These are phyloP conservation scores for Scomberomorus guttatus DNA, from an alignment of 2,797 vertebrate species.

Conservation along the genomic window DNA sequence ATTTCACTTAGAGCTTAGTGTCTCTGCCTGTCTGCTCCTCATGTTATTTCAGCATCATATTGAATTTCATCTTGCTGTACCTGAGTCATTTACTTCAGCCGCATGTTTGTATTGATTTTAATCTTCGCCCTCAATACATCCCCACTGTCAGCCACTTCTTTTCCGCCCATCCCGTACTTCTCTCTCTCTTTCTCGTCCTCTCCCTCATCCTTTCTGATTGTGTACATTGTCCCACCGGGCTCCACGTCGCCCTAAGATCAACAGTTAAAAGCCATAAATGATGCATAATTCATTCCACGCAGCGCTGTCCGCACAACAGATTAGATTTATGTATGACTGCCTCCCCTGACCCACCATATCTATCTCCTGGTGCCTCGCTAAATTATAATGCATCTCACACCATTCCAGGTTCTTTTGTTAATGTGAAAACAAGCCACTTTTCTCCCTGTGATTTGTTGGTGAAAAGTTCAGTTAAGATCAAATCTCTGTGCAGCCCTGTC, in stretches of 20 bases:
- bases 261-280: constrained; percentile 69
- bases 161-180: neutral
- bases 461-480: neutral
- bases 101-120: constrained; percentile 78
- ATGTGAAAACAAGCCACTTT: constrained; percentile 26
- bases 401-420: neutral
- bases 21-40: constrained; percentile 3
- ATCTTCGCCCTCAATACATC: constrained; percentile 59
- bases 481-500: neutral
- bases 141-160: constrained; percentile 8
- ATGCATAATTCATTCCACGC: constrained; percentile 76
- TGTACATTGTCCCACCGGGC: constrained; percentile 43
- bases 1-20: constrained; percentile 4
- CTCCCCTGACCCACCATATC: constrained; percentile 60
- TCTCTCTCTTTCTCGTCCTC: constrained; percentile 15
- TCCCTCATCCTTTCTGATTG: constrained; percentile 32
- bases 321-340: constrained; percentile 73
- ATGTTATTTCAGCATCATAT: constrained; percentile 48
- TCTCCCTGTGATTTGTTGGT: constrained; percentile 9
- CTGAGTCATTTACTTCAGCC: constrained; percentile 50
- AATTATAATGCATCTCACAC: constrained; percentile 55
- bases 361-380: constrained; percentile 54
- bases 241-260: constrained; percentile 49
- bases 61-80: constrained; percentile 50
- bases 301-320: constrained; percentile 53